These are phyloP conservation scores for Sylvicola cinctus DNA, from an alignment of 2,888 invertebrate species.

Conservation along the genomic window DNA sequence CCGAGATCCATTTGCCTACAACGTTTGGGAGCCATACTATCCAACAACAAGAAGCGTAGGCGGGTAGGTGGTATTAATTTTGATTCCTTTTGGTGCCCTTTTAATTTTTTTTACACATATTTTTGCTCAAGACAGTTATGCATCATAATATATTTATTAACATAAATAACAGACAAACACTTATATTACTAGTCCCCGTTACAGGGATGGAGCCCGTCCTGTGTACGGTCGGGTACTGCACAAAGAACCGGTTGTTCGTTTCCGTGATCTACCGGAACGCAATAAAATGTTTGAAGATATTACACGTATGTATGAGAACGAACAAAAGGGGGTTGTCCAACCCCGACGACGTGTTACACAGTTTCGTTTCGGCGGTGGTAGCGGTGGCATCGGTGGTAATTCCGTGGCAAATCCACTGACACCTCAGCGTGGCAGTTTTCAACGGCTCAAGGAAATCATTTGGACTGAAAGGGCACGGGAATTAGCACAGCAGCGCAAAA, in stretches of 20 bases:
- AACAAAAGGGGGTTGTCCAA: constrained; percentile 1
- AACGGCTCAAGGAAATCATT: constrained; percentile 60
- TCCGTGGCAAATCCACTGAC: constrained; percentile 12
- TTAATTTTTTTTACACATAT: neutral
- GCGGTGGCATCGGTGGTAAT: constrained; percentile 3
- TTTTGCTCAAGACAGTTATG: neutral
- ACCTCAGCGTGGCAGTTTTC: constrained; percentile 32
- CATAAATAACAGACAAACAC: too few relatives aligned
- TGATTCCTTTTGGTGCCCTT: constrained; percentile 2
- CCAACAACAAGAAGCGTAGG: constrained; percentile 28
- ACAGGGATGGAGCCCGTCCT: constrained; percentile 28
- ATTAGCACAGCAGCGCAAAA: constrained; percentile 49
- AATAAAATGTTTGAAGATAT: constrained; percentile 31
- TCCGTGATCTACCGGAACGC: constrained; percentile 23
- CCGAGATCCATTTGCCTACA: constrained; percentile 61
- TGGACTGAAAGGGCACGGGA: constrained; percentile 57
- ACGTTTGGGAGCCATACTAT: constrained; percentile 56
- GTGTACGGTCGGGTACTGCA: constrained; percentile 54
- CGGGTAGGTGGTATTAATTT: constrained; percentile 27
- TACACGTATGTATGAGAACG: constrained; percentile 13
- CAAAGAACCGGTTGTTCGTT: constrained; percentile 38
- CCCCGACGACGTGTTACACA: constrained; percentile 8
- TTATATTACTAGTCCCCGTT: constrained; percentile 21
- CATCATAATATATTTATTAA: too few relatives aligned
- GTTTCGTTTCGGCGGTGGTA: constrained; percentile 20